These are phyloP conservation scores for Zaprionus tsacasi DNA, from an alignment of 1,140 invertebrate species.

Conservation along the genomic window DNA sequence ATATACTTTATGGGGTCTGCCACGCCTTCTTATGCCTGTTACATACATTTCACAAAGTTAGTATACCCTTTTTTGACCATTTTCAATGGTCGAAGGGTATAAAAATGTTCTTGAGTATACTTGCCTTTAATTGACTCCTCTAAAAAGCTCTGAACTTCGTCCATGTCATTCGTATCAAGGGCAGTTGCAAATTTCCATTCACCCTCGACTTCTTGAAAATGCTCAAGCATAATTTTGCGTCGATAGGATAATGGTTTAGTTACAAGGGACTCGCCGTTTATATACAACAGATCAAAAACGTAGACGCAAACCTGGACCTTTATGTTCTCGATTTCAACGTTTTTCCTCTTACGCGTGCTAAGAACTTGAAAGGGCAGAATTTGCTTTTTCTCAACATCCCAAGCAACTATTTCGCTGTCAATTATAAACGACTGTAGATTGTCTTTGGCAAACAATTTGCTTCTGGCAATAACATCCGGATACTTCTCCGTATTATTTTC, in stretches of 20 bases:
- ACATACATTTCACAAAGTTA: no score
- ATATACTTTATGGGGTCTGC: no score
- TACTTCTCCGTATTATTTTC: slow-evolving; percentile 99
- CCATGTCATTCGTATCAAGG: slow-evolving; percentile 93
- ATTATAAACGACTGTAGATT: slow-evolving; percentile 94
- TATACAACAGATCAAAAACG: slow-evolving; percentile 98
- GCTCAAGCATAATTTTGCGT: slow-evolving; percentile 89
- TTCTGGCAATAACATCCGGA: slow-evolving; percentile 95
- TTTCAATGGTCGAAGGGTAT: no score
- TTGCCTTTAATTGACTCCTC: slow-evolving; percentile 96
- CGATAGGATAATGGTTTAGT: slow-evolving; percentile 91
- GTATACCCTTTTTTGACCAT: no score
- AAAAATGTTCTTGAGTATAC: background rate
- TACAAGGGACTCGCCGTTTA: slow-evolving; percentile 96
- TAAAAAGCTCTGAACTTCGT: slow-evolving; percentile 97
- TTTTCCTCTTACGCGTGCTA: slow-evolving; percentile 98
- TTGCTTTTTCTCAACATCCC: slow-evolving; percentile 94
- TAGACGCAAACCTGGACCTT: slow-evolving; percentile 99
- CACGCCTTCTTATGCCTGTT: no score
- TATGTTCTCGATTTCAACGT: slow-evolving; percentile 94
- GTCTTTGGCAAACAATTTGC: slow-evolving; percentile 86
- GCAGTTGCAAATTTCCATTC: slow-evolving; percentile 95
- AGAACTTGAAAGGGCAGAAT: slow-evolving; percentile 99
- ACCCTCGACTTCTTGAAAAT: slow-evolving; percentile 91
- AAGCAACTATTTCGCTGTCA: slow-evolving; percentile 99